A percentile compares a stretch with the other conserved stretches of the same genome.
These are phyloP conservation scores for Epinephelus fuscoguttatus DNA, from an alignment of 2,113 vertebrate species.

Conservation along the genomic window DNA sequence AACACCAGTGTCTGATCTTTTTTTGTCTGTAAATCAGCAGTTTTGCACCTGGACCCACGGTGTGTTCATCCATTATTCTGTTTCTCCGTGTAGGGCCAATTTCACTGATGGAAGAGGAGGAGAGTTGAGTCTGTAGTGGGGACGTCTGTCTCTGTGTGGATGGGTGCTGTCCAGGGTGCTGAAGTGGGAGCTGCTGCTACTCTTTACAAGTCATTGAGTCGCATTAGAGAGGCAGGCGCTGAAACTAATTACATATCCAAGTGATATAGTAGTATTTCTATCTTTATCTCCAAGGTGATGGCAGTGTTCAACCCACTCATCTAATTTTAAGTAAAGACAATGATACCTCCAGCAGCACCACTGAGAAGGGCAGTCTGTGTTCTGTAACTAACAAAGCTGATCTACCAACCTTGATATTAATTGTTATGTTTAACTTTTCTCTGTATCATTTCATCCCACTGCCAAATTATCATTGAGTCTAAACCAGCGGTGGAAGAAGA, in stretches of 20 bases:
- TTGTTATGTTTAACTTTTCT: not conserved
- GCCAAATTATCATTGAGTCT: not conserved
- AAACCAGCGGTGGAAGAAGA: not conserved
- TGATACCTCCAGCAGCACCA: not conserved
- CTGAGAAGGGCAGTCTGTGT: not conserved
- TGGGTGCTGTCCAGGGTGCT: conserved; percentile 75
- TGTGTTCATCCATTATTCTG: not conserved
- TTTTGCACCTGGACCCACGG: not conserved
- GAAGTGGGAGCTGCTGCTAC: conserved; percentile 3
- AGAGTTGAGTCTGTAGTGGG: not conserved
- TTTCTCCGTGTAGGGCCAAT: not conserved
- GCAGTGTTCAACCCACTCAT: not conserved
- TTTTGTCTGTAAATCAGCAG: not conserved
- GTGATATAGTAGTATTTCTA: not conserved
- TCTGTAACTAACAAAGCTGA: not conserved
- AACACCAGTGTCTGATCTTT: not conserved
- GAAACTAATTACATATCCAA: too few species aligned
- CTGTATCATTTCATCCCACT: not conserved
- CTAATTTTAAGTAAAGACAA: not conserved
- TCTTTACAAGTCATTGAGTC: not conserved
- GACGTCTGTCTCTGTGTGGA: not conserved
- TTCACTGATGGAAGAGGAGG: not conserved
- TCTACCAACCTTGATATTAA: not conserved
- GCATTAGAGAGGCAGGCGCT: not conserved
- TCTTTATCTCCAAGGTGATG: not conserved